Conservation (phyloP, 2,797 vertebrate genomes). For the Dendrocincla tyrannina region DNA sequence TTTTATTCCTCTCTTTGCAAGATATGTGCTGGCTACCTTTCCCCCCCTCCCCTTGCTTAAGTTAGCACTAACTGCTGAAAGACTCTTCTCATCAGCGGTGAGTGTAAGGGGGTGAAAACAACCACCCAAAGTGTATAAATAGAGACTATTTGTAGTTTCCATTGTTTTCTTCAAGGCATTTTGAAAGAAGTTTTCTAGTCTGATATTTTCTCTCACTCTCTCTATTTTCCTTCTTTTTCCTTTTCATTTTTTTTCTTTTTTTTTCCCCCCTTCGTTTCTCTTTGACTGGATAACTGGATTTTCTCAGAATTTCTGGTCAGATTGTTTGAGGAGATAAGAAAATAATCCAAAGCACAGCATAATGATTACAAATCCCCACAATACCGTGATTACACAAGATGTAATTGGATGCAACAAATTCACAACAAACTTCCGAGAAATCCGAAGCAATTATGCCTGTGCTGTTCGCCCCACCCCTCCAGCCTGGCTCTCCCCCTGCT, state of each 20-base stretch:
- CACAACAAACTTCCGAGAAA: constrained; percentile 3
- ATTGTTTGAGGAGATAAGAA: constrained; percentile 13
- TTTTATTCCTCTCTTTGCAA: neutral
- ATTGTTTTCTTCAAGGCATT: constrained; percentile 64
- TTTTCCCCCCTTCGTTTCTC: neutral
- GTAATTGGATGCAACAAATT: neutral
- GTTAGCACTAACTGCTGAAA: neutral
- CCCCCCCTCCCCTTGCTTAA: rapidly evolving
- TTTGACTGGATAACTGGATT: constrained; percentile 46
- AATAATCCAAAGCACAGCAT: constrained; percentile 13
- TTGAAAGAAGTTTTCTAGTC: constrained; percentile 39
- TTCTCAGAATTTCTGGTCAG: constrained; percentile 41
- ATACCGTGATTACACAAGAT: neutral
- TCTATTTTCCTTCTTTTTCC: neutral
- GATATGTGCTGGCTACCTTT: neutral
- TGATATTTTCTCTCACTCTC: constrained; percentile 34
- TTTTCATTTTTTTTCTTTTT: neutral
- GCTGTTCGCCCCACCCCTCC: rapidly evolving
- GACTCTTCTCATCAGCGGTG: neutral
- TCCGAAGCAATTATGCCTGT: neutral
- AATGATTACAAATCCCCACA: neutral
- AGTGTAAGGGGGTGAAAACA: constrained; percentile 34
- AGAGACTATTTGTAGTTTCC: constrained; percentile 63
- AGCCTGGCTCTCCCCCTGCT: neutral
- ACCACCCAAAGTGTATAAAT: constrained; percentile 51